These are phyloP conservation scores for Pseudachorutes palmiensis DNA, from an alignment of 1,140 invertebrate species.

Conservation along the genomic window DNA sequence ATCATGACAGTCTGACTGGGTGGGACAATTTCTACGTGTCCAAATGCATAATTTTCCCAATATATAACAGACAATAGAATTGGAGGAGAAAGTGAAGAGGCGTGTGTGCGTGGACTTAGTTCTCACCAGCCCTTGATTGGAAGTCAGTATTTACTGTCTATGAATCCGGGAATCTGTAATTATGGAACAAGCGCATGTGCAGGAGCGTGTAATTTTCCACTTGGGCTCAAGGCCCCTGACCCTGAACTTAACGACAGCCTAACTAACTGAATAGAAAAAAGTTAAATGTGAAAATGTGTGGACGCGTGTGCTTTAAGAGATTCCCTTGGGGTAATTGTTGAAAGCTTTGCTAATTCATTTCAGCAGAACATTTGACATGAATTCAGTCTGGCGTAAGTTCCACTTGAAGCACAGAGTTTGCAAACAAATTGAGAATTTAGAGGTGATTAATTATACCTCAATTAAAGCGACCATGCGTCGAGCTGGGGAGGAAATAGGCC, in stretches of 20 bases:
- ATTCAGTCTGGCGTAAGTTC: neutral
- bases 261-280: neutral
- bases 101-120: no score
- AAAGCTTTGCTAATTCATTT: neutral
- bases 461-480: no score
- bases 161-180: no score
- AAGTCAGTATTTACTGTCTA: no score
- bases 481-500: no score
- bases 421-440: neutral
- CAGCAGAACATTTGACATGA: constrained; percentile 2
- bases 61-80: no score
- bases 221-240: no score
- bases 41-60: neutral
- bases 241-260: neutral
- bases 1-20: no score
- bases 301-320: neutral
- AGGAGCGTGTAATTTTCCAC: no score
- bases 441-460: neutral
- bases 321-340: neutral
- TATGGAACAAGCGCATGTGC: no score
- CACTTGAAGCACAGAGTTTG: neutral
- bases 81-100: no score
- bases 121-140: no score
- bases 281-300: neutral
- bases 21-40: neutral